Evolutionary conservation across 2,113 vertebrate genomes (phyloP), one percentile per base, ranked within the genome.

Genomic region (Chionis minor): DNA sequence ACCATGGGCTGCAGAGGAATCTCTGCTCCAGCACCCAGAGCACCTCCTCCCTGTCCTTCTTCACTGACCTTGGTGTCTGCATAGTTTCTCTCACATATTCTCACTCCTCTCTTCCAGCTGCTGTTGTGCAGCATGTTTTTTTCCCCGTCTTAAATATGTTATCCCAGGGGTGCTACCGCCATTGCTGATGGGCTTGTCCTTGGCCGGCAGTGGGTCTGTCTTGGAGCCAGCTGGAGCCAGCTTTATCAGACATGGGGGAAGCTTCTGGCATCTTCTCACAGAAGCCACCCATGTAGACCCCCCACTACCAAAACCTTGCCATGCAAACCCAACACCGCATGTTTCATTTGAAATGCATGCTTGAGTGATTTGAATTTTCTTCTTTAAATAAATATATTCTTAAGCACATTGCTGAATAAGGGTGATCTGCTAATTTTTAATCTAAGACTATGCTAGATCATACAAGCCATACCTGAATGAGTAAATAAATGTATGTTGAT

Each of bases 201-300:
- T 2, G 4, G 10, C 13, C 52, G 61, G 14, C 3, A 4, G 8
- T 0, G 0, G 10, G 10, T 63, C n/a, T 2, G 0, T 5, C n/a
- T 21, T 44, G 35, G 27, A 81, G 14, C 5, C 2, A 0, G 3
- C 3, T 67, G 30, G 5, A 22, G 5, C 2, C 49, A 33, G 2
- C 10, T 51, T 6, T 55, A 0, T 45, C 1, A 2, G 56, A 33
- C 17, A 30, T 0, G 1, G 14, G 16, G 66, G 19, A 65, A 66
- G 32, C 14, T 82, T 70, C 59, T 65, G 21, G 9, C 9, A 65
- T 8, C 54, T 80, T 45, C 19, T 77, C 6, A 70, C 28, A 61
- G 26, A 45, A 47, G 13, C 16, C 40, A 72, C 2, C 0, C 7
- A 24, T 81, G 12, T 5, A 72, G 40, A 7, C 23, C 12, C 6